Evolutionary conservation across 2,888 invertebrate genomes (phyloP).

Genomic region (Drosophila melanosoma): DNA sequence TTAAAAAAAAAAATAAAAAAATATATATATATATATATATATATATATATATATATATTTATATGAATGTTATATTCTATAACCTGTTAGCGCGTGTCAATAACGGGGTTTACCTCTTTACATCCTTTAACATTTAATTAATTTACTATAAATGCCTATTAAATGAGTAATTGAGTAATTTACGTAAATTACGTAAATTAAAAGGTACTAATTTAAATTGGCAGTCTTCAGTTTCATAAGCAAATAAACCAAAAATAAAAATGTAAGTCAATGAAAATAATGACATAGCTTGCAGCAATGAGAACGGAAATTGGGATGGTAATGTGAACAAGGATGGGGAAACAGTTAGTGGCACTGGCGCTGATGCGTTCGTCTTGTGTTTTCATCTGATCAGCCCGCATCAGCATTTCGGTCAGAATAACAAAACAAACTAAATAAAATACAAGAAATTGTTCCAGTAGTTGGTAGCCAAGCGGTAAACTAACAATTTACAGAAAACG

Average conservation of each 20-base stretch:
- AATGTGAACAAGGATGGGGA: conserved; percentile 12
- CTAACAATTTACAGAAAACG: conserved; percentile 52
- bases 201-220: not conserved
- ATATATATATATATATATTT: no score
- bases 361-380: conserved; percentile 33
- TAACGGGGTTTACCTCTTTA: not conserved
- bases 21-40: no score
- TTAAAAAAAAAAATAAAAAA: no score
- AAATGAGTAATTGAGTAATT: not conserved
- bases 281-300: conserved; percentile 39
- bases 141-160: not conserved
- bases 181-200: not conserved
- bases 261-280: conserved; percentile 55
- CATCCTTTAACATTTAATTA: not conserved
- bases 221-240: not conserved
- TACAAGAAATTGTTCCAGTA: conserved; percentile 58
- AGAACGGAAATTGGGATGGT: conserved; percentile 24
- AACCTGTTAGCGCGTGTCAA: not conserved
- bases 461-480: conserved; percentile 56
- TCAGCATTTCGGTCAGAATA: conserved; percentile 69
- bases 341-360: conserved; percentile 18
- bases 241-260: not conserved
- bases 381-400: conserved; percentile 84
- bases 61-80: not conserved
- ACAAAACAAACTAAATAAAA: conserved; percentile 57